Percentiles rank a stretch among this genome's conserved stretches.
Evolutionary conservation across 2,888 invertebrate species (phyloP).

Genomic region (Drosophila birchii): DNA sequence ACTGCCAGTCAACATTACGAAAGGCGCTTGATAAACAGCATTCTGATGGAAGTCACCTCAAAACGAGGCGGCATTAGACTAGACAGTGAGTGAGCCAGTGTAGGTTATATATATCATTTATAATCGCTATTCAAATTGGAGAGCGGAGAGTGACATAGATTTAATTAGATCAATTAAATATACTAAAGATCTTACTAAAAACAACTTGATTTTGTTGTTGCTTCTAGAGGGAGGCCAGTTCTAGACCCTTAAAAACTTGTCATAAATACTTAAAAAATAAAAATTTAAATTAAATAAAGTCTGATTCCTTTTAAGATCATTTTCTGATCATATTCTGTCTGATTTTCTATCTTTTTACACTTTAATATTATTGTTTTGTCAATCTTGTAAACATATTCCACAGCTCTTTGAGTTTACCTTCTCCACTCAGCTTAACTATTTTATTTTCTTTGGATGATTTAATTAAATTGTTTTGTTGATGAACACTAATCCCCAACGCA

Average conservation of each 20-base stretch:
- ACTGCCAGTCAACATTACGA: constrained; percentile 41
- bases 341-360: neutral
- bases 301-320: neutral
- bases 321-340: neutral
- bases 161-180: no score
- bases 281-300: neutral
- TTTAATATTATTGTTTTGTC: constrained; percentile 4
- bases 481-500: neutral
- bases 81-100: neutral
- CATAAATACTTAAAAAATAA: neutral
- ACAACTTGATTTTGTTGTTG: no score
- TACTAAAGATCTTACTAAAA: no score
- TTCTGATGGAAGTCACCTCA: constrained; percentile 24
- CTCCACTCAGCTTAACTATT: constrained; percentile 32
- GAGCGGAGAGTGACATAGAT: no score
- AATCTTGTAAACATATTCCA: constrained; percentile 1
- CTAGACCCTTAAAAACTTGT: no score
- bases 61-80: constrained; percentile 8
- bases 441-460: constrained; percentile 51
- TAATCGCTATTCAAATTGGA: constrained; percentile 17
- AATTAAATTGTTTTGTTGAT: constrained; percentile 52
- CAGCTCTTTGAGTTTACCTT: neutral
- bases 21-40: constrained; percentile 41
- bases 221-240: no score
- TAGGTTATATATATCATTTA: constrained; percentile 7